Conservation (phyloP, 2,888 invertebrate genomes). For the Orchesellides sinensis region DNA sequence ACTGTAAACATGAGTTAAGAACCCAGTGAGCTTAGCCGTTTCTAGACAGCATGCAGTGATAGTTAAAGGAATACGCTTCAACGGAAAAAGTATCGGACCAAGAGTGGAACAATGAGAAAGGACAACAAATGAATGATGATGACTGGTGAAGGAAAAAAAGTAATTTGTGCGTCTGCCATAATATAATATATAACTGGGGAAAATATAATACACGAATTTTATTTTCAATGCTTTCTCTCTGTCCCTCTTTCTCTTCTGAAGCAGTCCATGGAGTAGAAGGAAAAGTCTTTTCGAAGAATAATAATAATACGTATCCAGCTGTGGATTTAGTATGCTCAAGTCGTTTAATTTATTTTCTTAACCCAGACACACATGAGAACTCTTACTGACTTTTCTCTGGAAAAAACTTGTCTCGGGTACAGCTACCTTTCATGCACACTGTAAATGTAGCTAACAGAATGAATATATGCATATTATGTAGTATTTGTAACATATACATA, state of each 20-base stretch:
- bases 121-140: conserved; percentile 66
- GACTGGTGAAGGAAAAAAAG: conserved; percentile 53
- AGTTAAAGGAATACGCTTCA: conserved; percentile 7
- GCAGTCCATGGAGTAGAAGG: background rate
- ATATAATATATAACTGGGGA: background rate
- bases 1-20: background rate
- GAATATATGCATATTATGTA: too few relatives aligned
- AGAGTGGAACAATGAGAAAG: conserved; percentile 56
- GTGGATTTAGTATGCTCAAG: conserved; percentile 66
- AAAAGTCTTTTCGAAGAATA: conserved; percentile 42
- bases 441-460: too few relatives aligned
- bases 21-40: background rate
- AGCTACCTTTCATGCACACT: too few relatives aligned
- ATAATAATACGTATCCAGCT: conserved; percentile 65
- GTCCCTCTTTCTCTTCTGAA: background rate
- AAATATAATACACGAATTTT: conserved; percentile 45
- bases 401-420: background rate
- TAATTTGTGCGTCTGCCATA: conserved; percentile 52
- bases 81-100: conserved; percentile 21
- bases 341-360: conserved; percentile 69
- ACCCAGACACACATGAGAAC: conserved; percentile 43
- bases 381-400: background rate
- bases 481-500: background rate
- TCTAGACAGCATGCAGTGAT: background rate
- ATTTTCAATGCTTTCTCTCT: conserved; percentile 42